Percentiles rank a stretch among this genome's conserved stretches.
Conservation (phyloP, 2,888 invertebrate species). For the Piscicola geometra region DNA sequence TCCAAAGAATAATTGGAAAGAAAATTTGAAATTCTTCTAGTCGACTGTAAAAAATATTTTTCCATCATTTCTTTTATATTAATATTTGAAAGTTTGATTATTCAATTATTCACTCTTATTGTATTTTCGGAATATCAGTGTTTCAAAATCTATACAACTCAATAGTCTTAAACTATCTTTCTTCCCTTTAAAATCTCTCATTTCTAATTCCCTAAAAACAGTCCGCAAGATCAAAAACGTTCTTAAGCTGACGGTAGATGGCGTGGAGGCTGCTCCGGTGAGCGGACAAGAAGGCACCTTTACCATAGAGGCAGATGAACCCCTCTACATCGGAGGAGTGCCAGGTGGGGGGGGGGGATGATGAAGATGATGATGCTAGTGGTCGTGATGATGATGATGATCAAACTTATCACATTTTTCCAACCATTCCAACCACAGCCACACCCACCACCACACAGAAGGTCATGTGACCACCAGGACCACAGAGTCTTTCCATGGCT, state of each 20-base stretch:
- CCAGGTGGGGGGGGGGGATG: conserved; percentile 54
- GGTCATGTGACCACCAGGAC: conserved; percentile 66
- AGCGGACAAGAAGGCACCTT: conserved; percentile 65
- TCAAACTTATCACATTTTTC: not conserved
- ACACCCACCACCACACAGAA: not conserved
- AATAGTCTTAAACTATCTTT: no score
- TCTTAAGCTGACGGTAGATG: conserved; percentile 80
- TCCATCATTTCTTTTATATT: no score
- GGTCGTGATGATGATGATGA: no score
- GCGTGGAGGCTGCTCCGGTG: conserved; percentile 66
- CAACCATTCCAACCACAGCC: not conserved
- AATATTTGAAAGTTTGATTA: no score
- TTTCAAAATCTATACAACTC: no score
- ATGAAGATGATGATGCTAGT: no score
- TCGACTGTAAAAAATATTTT: no score
- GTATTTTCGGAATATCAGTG: no score
- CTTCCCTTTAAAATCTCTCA: not conserved
- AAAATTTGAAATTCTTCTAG: no score
- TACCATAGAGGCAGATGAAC: conserved; percentile 74
- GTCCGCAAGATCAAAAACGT: conserved; percentile 79
- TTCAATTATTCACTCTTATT: no score
- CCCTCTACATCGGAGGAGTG: conserved; percentile 86
- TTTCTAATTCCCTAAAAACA: conserved; percentile 40
- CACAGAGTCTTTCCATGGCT: conserved; percentile 71
- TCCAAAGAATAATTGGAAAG: no score